phyloP scores from a whole-genome alignment of 2,888 invertebrate species.

The Spialia ferax region DNA sequence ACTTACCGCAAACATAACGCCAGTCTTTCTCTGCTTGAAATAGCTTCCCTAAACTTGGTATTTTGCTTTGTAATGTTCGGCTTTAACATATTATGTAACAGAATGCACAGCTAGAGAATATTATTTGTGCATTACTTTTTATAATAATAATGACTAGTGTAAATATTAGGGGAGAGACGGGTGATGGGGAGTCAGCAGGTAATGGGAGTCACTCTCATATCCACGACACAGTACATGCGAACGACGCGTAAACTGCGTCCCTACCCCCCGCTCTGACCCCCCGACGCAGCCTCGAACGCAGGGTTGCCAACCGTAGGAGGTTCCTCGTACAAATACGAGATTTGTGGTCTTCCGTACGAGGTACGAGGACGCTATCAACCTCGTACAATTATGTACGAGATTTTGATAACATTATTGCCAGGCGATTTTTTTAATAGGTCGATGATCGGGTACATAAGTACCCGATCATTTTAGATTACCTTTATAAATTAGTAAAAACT shows the following conservation, averaged over 20 bases:
- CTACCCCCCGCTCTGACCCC: no score
- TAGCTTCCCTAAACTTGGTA: conserved; percentile 42
- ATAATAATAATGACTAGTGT: no score
- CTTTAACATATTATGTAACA: background rate
- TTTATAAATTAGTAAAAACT: conserved; percentile 4
- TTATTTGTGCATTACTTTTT: no score
- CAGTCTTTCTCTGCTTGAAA: conserved; percentile 48
- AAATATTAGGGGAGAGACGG: no score
- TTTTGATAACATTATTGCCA: conserved; percentile 2
- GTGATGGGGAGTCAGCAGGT: no score
- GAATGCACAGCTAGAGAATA: no score
- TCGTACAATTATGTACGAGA: conserved; percentile 3
- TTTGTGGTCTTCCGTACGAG: conserved; percentile 9
- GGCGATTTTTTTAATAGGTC: background rate
- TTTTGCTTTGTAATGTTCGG: conserved; percentile 42
- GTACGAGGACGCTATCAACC: conserved; percentile 5
- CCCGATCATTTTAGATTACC: background rate
- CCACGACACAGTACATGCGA: no score
- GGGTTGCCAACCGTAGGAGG: conserved; percentile 2
- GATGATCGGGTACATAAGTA: no score
- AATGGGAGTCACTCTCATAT: no score
- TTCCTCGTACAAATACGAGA: conserved; percentile 10
- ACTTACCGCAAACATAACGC: conserved; percentile 46
- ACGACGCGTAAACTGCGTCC: no score
- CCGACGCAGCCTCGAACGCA: no score